Conservation (phyloP, 2,888 invertebrate species). For the Lasioglossum marginatum region DNA sequence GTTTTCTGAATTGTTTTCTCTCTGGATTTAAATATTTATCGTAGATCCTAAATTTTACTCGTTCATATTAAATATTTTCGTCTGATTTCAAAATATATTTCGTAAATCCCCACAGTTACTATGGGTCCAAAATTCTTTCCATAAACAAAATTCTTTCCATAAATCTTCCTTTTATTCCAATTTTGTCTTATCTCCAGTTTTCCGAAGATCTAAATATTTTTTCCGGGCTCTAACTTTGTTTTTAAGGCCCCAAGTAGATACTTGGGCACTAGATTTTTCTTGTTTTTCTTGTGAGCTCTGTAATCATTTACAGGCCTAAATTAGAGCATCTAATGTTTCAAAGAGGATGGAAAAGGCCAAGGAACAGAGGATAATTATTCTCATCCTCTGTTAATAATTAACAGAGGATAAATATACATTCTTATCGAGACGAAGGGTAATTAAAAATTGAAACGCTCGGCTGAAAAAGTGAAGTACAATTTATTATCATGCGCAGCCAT, state of each 20-base stretch:
- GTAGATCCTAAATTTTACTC: too few relatives aligned
- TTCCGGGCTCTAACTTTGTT: too few relatives aligned
- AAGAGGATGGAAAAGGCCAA: neutral
- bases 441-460: neutral
- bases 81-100: neutral
- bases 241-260: neutral
- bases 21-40: too few relatives aligned
- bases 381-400: too few relatives aligned
- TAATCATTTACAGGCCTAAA: neutral
- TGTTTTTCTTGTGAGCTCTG: neutral
- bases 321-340: neutral
- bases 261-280: neutral
- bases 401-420: neutral
- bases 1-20: too few relatives aligned
- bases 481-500: conserved; percentile 65
- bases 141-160: too few relatives aligned
- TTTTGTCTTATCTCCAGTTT: too few relatives aligned
- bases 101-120: too few relatives aligned
- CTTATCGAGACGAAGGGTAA: neutral
- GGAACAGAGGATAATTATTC: neutral
- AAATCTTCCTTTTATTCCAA: neutral
- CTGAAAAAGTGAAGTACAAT: conserved; percentile 68
- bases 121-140: too few relatives aligned
- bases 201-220: too few relatives aligned
- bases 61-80: neutral